Conservation (phyloP, 1,140 invertebrate genomes). For the Drosophila auraria region DNA sequence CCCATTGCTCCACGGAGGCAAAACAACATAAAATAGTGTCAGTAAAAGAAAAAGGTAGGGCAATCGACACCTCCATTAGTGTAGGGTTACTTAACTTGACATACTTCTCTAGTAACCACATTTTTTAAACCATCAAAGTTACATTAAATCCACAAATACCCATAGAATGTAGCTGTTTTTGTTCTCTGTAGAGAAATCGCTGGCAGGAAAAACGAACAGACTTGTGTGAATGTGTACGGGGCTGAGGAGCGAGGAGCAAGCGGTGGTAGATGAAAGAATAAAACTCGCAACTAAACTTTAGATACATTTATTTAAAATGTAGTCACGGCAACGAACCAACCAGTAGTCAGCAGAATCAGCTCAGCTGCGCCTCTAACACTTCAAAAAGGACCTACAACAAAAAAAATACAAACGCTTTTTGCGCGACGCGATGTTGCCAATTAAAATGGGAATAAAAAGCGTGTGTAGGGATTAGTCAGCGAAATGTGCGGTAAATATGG, state of each 20-base stretch:
- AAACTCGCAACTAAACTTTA: slow-evolving; percentile 70
- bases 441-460: slow-evolving; percentile 33
- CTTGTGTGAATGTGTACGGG: slow-evolving; percentile 25
- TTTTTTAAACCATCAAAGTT: no score
- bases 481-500: not conserved
- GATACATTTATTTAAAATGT: slow-evolving; percentile 79
- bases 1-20: no score
- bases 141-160: no score
- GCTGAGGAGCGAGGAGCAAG: not conserved
- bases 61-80: no score
- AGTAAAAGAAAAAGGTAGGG: no score
- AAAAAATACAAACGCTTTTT: not conserved
- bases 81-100: no score
- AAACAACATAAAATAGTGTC: no score
- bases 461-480: not conserved
- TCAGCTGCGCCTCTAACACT: slow-evolving; percentile 17
- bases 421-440: slow-evolving; percentile 19
- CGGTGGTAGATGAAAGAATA: slow-evolving; percentile 63
- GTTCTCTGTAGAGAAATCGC: slow-evolving; percentile 28
- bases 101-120: no score
- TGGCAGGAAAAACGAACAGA: slow-evolving; percentile 16
- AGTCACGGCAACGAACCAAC: slow-evolving; percentile 58
- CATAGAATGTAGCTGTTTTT: not conserved
- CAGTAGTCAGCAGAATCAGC: slow-evolving; percentile 12
- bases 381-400: not conserved